Evolutionary conservation across 2,888 invertebrate genomes (phyloP).

Genomic region (Folsomia candida): DNA sequence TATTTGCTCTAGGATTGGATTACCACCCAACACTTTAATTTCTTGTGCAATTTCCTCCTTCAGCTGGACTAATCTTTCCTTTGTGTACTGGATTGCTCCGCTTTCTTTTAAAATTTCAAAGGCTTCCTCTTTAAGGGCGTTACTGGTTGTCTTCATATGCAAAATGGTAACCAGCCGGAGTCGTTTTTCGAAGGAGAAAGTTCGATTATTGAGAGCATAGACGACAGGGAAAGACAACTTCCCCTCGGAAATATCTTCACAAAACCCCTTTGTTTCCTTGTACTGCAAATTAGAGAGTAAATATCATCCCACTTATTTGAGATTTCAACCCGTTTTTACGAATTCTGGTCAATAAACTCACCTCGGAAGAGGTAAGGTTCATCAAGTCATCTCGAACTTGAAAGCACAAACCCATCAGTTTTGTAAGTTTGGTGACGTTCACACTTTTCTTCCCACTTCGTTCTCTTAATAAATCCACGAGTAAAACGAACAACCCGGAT

Average conservation of each 20-base stretch:
- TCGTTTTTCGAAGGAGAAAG: not conserved
- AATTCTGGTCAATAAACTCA: too few species aligned
- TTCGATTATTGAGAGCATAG: not conserved
- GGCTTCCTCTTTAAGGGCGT: not conserved
- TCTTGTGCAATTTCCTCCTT: not conserved
- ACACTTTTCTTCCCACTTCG: not conserved
- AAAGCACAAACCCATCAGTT: not conserved
- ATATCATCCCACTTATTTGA: too few species aligned
- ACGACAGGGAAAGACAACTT: not conserved
- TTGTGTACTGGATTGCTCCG: not conserved
- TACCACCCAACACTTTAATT: not conserved
- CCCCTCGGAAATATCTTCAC: constrained; percentile 3
- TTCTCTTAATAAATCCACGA: not conserved
- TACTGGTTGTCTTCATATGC: not conserved
- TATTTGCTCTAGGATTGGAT: not conserved
- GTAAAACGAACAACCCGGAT: not conserved
- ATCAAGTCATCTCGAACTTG: constrained; percentile 1
- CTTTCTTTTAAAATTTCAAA: not conserved
- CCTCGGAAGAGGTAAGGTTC: not conserved
- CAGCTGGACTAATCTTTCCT: not conserved
- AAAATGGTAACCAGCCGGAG: not conserved
- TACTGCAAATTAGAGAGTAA: too few species aligned
- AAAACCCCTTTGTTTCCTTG: not conserved
- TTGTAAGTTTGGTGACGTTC: not conserved
- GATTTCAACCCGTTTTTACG: too few species aligned